A percentile compares a stretch with the other conserved stretches of the same genome.
Evolutionary conservation across 2,888 invertebrate genomes (phyloP).

Genomic region (Oxytorus armatus): DNA sequence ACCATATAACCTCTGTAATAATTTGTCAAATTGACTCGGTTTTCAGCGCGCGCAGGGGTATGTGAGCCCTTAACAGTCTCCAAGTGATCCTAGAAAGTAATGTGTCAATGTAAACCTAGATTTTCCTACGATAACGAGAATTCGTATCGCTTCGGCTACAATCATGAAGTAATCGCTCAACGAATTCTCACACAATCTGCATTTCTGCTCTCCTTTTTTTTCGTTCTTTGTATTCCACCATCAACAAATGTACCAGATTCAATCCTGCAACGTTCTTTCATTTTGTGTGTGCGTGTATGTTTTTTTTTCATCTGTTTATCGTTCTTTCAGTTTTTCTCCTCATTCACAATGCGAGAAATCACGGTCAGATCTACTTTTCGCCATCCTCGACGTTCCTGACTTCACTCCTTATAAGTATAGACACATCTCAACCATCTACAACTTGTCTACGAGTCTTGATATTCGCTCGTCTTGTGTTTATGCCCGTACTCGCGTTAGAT

Average conservation of each 20-base stretch:
- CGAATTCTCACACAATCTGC: conserved; percentile 33
- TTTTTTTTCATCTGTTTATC: conserved; percentile 15
- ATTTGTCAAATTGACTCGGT: too few species aligned
- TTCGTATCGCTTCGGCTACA: not conserved
- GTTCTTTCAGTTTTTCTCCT: conserved; percentile 16
- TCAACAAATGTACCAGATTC: conserved; percentile 20
- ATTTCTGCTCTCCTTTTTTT: conserved; percentile 54
- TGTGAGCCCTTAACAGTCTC: too few species aligned
- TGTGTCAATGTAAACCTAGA: not conserved
- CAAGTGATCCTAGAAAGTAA: too few species aligned
- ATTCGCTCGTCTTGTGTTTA: conserved; percentile 20
- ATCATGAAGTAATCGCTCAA: conserved; percentile 24
- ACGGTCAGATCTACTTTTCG: conserved; percentile 67
- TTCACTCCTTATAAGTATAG: conserved; percentile 64
- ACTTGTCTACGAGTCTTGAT: conserved; percentile 3
- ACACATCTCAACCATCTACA: conserved; percentile 12
- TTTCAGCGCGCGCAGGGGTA: too few species aligned
- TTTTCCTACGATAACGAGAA: not conserved
- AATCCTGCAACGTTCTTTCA: conserved; percentile 30
- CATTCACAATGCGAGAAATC: conserved; percentile 65
- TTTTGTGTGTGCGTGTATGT: too few species aligned
- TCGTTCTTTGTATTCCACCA: conserved; percentile 50
- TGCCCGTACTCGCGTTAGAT: not conserved
- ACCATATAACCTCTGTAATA: too few species aligned
- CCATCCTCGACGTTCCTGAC: conserved; percentile 53